Evolutionary conservation across 2,888 invertebrate species (phyloP).

Genomic region (Agrochola litura): DNA sequence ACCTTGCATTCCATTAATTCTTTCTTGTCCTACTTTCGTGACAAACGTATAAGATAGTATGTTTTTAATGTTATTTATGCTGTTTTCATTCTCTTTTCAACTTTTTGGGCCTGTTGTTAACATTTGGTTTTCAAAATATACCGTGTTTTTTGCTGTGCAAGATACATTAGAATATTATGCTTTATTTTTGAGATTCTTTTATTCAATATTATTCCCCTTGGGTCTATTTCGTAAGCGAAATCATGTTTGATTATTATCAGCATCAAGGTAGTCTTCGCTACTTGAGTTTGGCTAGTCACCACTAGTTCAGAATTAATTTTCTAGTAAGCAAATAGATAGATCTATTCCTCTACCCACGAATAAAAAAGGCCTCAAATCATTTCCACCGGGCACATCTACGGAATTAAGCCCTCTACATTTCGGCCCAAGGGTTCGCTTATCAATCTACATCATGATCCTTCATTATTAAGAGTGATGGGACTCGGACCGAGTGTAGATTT

Average conservation of each 20-base stretch:
- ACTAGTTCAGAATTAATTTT: neutral
- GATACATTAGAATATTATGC: neutral
- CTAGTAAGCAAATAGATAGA: neutral
- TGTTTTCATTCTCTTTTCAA: slow-evolving; percentile 9
- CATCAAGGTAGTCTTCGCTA: neutral
- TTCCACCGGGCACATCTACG: slow-evolving; percentile 63
- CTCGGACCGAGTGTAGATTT: slow-evolving; percentile 82
- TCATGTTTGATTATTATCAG: neutral
- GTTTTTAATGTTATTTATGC: slow-evolving; percentile 26
- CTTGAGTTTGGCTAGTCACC: neutral
- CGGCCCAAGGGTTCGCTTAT: slow-evolving; percentile 84
- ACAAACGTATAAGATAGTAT: slow-evolving; percentile 32
- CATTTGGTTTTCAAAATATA: slow-evolving; percentile 24
- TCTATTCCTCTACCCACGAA: neutral
- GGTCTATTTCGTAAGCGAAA: neutral
- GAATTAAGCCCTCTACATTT: slow-evolving; percentile 63
- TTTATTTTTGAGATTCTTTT: neutral
- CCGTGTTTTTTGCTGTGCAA: slow-evolving; percentile 1
- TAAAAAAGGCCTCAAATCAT: slow-evolving; percentile 33
- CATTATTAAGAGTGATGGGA: slow-evolving; percentile 89
- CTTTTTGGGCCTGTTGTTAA: neutral
- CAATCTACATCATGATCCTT: slow-evolving; percentile 89
- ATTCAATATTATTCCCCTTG: neutral
- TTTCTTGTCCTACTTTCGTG: slow-evolving; percentile 65
- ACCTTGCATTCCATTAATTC: slow-evolving; percentile 67